phyloP scores from a whole-genome alignment of 2,797 vertebrate genomes.

The Ctenochaetus hawaiiensis region DNA sequence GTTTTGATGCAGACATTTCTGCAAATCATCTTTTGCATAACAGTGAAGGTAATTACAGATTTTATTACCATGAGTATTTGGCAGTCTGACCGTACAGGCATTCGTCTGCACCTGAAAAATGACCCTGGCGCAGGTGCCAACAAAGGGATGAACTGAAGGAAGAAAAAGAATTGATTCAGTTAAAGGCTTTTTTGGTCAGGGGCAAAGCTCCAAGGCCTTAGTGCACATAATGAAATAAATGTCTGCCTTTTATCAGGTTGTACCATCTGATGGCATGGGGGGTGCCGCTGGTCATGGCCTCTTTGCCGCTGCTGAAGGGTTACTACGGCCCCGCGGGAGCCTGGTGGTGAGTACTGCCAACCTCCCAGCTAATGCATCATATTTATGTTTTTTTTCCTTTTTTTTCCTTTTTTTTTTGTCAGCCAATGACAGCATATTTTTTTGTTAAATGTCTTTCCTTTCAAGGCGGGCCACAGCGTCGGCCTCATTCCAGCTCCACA shows the following conservation, averaged over 20 bases:
- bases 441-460: constrained; percentile 46
- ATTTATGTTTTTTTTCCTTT: constrained; percentile 9
- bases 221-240: constrained; percentile 57
- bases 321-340: constrained; percentile 86
- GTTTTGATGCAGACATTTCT: constrained; percentile 46
- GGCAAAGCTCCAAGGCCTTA: constrained; percentile 27
- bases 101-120: constrained; percentile 70
- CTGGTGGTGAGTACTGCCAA: constrained; percentile 80
- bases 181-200: constrained; percentile 19
- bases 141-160: constrained; percentile 50
- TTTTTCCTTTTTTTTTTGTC: background rate
- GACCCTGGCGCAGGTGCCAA: constrained; percentile 54
- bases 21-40: constrained; percentile 55
- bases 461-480: constrained; percentile 41
- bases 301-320: constrained; percentile 83
- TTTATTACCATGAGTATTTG: constrained; percentile 66
- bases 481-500: constrained; percentile 52
- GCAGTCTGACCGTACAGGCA: constrained; percentile 56
- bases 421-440: constrained; percentile 35
- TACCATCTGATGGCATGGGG: constrained; percentile 86
- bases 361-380: background rate
- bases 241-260: constrained; percentile 72
- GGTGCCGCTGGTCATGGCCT: constrained; percentile 83
- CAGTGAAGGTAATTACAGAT: constrained; percentile 63
- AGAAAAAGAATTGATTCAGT: constrained; percentile 55